Percentiles rank a stretch among this genome's conserved stretches.
phyloP scores from a whole-genome alignment of 2,113 vertebrate species.

The Callospermophilus lateralis region DNA sequence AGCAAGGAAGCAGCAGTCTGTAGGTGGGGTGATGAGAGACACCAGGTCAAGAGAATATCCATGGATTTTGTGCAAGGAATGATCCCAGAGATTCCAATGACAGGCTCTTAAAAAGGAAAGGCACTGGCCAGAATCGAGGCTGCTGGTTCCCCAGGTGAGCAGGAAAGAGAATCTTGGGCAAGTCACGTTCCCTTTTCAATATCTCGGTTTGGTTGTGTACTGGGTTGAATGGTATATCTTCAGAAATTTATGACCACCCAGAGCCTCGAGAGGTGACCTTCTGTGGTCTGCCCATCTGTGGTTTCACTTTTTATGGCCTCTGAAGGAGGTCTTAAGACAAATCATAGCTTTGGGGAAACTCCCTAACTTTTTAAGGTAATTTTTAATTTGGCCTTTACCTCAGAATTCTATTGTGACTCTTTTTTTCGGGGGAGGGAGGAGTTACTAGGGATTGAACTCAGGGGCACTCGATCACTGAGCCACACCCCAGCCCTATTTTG shows the following conservation, averaged over 20 bases:
- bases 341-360: neutral
- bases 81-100: neutral
- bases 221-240: neutral
- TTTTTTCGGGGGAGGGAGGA: neutral
- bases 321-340: neutral
- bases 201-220: neutral
- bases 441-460: too few species aligned
- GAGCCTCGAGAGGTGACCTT: neutral
- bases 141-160: neutral
- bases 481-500: too few species aligned
- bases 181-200: neutral
- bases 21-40: neutral
- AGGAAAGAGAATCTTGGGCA: neutral
- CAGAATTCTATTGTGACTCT: slow-evolving; percentile 1
- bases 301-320: neutral
- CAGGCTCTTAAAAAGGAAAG: neutral
- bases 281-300: too few species aligned
- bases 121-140: neutral
- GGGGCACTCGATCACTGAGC: too few species aligned
- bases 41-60: neutral
- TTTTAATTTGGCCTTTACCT: slow-evolving; percentile 35
- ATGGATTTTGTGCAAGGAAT: neutral
- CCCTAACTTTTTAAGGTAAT: slow-evolving; percentile 20
- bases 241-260: neutral
- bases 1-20: neutral